Evolutionary conservation across 2,113 vertebrate genomes (phyloP), one percentile per base, ranked within the genome.

Genomic region (Heteronetta atricapilla): DNA sequence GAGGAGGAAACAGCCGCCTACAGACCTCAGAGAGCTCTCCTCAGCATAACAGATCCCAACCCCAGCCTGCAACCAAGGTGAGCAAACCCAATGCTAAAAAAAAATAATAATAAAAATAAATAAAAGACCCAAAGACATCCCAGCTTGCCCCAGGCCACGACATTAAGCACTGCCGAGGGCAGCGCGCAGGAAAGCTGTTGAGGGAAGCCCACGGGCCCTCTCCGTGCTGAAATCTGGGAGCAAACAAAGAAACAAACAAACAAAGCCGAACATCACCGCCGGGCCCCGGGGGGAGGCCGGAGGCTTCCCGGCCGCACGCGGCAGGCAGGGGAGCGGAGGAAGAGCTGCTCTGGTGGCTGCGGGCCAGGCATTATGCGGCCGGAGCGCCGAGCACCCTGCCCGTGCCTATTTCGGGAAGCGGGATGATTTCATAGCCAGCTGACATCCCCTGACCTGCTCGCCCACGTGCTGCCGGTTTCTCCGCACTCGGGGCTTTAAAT

Each of bases 361-460:
- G 2, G 3, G 66, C 86, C 95, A 90, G 78, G 81, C 77, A 84
- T 87, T 79, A 78, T 25, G 60, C 1, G 9, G 66, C 2, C 5
- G 52, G 69, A 69, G 62, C 8, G 2, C 62, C 66, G 77, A 6
- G 22, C 15, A 95, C 75, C 81, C 94, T 89, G 62, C 6, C 56
- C 82, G 2, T 3, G 33, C 67, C 80, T 90, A 80, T 83, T 96
- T 84, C 88, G 86, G 93, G 95, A 94, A 95, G 80, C 69, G 73
- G 72, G 83, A 84, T 94, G 81, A 95, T 48, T 87, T 93, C 83
- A 93, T 72, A 14, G 77, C 42, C 89, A 95, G 86, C 69, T 92
- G 90, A 93, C 60, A 90, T n/a, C 42, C 83, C 94, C 83, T 64
- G 77, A 94, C 48, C 91, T 62, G 70, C 83, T 79, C 16, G 0